A percentile compares a stretch with the other conserved stretches of the same genome.
Conservation (phyloP, 2,113 vertebrate species). For the Machaerirhynchus nigripectus region DNA sequence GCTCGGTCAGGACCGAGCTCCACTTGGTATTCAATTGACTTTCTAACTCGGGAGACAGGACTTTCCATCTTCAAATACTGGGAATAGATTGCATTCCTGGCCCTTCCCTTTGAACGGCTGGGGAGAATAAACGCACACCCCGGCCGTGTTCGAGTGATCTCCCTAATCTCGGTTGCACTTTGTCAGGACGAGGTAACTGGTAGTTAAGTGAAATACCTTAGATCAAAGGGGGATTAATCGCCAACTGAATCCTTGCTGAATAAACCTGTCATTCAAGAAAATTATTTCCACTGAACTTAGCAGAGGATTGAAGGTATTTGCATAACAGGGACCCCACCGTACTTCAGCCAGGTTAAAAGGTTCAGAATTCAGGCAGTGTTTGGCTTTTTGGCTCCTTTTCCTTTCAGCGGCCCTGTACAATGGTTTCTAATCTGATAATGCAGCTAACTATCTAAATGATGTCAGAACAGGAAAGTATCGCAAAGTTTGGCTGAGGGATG, state of each 20-base stretch:
- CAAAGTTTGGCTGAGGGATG: constrained; percentile 83
- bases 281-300: constrained; percentile 88
- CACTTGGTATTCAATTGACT: constrained; percentile 79
- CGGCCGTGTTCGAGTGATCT: constrained; percentile 77
- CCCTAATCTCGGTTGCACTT: constrained; percentile 85
- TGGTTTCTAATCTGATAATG: constrained; percentile 84
- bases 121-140: constrained; percentile 74
- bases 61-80: constrained; percentile 78
- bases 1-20: constrained; percentile 38
- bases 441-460: constrained; percentile 82
- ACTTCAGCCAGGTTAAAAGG: constrained; percentile 88
- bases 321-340: constrained; percentile 81
- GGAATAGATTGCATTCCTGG: constrained; percentile 79
- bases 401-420: constrained; percentile 79
- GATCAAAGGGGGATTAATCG: constrained; percentile 90
- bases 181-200: constrained; percentile 86
- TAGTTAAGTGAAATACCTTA: constrained; percentile 89
- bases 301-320: constrained; percentile 84
- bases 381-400: constrained; percentile 80
- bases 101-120: constrained; percentile 73
- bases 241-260: constrained; percentile 85
- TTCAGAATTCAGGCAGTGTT: constrained; percentile 82
- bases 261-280: constrained; percentile 91
- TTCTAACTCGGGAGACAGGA: constrained; percentile 76
- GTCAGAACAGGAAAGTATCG: constrained; percentile 82